phyloP scores from a whole-genome alignment of 2,113 vertebrate species.

The Semnornis frantzii region DNA sequence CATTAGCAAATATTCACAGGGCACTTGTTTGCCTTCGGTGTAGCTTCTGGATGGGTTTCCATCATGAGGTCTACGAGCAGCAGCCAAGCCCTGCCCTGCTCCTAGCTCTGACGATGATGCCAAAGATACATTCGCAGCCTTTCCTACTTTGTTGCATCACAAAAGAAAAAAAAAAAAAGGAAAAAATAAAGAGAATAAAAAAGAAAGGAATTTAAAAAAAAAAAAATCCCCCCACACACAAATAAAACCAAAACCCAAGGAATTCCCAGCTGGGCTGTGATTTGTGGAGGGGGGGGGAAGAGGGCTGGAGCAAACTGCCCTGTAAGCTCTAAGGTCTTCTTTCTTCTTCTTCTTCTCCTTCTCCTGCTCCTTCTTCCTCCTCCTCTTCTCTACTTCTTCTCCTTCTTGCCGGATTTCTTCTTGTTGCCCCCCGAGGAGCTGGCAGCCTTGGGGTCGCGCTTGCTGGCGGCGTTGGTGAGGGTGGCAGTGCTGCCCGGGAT shows the following conservation, averaged over 20 bases:
- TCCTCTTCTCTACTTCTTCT: slow-evolving; percentile 88
- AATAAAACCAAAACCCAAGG: neutral
- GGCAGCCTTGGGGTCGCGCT: slow-evolving; percentile 80
- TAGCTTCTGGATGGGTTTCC: slow-evolving; percentile 23
- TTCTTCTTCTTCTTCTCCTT: neutral
- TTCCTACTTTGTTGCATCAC: slow-evolving; percentile 40
- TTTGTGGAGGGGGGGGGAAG: slow-evolving; percentile 10
- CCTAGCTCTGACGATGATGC: slow-evolving; percentile 62
- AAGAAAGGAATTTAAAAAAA: no score
- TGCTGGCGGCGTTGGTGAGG: slow-evolving; percentile 84
- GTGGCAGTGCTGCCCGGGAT: slow-evolving; percentile 96
- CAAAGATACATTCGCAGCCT: slow-evolving; percentile 53
- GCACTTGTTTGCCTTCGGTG: slow-evolving; percentile 60
- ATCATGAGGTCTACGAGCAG: slow-evolving; percentile 57
- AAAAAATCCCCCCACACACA: no score
- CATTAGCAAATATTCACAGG: slow-evolving; percentile 64
- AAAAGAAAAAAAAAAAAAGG: neutral
- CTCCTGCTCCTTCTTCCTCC: neutral
- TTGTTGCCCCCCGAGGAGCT: slow-evolving; percentile 85
- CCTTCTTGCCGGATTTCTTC: slow-evolving; percentile 98
- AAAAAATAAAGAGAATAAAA: neutral
- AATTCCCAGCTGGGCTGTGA: slow-evolving; percentile 67
- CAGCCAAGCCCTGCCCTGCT: slow-evolving; percentile 42
- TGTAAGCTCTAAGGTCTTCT: slow-evolving; percentile 64
- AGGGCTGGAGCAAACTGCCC: slow-evolving; percentile 73